Base-by-base conservation (phyloP, 2,797 vertebrate genomes). In the Naso thynnoides region DNA sequence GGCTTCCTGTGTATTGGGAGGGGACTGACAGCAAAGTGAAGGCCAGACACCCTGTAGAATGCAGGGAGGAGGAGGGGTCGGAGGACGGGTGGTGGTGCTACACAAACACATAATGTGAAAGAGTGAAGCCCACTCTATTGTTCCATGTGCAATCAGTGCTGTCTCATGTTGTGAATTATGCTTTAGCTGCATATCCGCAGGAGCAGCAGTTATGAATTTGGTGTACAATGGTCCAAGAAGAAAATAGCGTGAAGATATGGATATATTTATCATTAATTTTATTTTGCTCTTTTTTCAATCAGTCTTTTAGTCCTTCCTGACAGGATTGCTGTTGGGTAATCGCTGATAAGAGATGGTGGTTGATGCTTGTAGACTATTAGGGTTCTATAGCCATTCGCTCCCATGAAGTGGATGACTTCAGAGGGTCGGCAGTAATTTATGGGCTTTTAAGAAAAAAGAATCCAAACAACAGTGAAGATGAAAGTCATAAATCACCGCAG, bases 1-100 rank as follows among this genome's bases (percentile, higher is more conserved):
- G 93, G 91, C 93, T 96, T 96, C 96, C 96, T 95, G 93, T 95
- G 89, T 91, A 93, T 67, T 85, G 88, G 89, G 88, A 90, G 93
- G 88, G 89, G 93, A 89, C 93, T 93, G 95, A 95, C 93, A 94
- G 93, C 89, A 89, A 93, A 92, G 92, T 90, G 91, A 95, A 93
- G 91, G 92, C 89, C 90, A 93, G 92, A 92, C 91, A 90, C 88
- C 86, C 90, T 76, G 84, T 85, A 92, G 90, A 92, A 94, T 88
- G 89, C 80, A 76, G 86, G 78, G 85, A 82, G 86, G 87, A 66
- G 78, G 68, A 41, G 82, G 59, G 16, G 36, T 66, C 63, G 66
- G 66, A 73, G 73, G 73, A 45, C 68, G 72, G 83, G 82, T 64
- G 72, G 83, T 47, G 86, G 83, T 69, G 81, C 70, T 86, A 81